Evolutionary conservation across 2,113 vertebrate species (phyloP).

Genomic region (Halichoeres trimaculatus): DNA sequence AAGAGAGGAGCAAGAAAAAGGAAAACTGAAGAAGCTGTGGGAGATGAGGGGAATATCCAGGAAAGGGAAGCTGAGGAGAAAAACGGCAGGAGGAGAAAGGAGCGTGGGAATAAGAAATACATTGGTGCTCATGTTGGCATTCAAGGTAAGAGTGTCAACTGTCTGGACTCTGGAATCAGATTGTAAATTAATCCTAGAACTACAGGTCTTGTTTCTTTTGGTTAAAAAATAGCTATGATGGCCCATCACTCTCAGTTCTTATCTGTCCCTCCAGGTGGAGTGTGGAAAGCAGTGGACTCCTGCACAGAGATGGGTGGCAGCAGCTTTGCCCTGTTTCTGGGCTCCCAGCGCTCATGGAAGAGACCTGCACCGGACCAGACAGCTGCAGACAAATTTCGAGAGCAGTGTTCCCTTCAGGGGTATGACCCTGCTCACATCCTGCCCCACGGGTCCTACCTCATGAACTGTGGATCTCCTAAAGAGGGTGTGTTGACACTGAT

Average conservation of each 20-base stretch:
- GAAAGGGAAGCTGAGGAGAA: constrained; percentile 23
- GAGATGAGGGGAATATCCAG: constrained; percentile 11
- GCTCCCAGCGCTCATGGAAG: constrained; percentile 84
- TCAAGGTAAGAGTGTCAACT: constrained; percentile 64
- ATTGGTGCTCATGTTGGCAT: constrained; percentile 83
- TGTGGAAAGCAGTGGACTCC: constrained; percentile 84
- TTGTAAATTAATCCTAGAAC: not conserved
- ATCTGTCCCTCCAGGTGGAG: constrained; percentile 74
- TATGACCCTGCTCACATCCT: constrained; percentile 79
- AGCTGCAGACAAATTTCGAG: constrained; percentile 78
- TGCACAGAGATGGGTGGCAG: constrained; percentile 75
- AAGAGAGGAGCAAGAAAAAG: constrained; percentile 62
- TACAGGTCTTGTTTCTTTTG: not conserved
- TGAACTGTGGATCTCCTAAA: constrained; percentile 87
- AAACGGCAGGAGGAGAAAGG: constrained; percentile 20
- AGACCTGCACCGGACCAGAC: constrained; percentile 74
- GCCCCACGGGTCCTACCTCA: constrained; percentile 86
- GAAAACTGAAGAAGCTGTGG: constrained; percentile 44
- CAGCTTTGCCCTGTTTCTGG: constrained; percentile 83
- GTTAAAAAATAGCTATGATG: not conserved
- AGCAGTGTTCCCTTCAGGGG: constrained; percentile 65
- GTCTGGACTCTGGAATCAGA: not conserved
- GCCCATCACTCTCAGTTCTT: no score
- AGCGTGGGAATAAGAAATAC: constrained; percentile 69
- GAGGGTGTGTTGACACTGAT: constrained; percentile 68